phyloP scores from a whole-genome alignment of 2,113 vertebrate species.

The Lophotis ruficrista region DNA sequence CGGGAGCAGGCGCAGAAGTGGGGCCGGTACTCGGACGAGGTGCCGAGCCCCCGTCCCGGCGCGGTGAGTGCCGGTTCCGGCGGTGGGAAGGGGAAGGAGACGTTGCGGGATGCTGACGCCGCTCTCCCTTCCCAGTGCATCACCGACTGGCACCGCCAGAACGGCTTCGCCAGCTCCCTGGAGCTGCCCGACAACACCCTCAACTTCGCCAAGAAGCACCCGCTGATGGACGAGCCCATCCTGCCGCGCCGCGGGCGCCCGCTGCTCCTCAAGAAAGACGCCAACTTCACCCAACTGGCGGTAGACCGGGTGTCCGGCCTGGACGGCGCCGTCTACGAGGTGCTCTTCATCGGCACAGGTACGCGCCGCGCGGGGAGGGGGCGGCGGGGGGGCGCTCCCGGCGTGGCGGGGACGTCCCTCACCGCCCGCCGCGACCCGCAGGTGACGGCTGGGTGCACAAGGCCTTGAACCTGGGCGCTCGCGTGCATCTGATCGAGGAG shows the following conservation, averaged over 20 bases:
- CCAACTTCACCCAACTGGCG: conserved; percentile 92
- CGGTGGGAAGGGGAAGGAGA: rapidly evolving
- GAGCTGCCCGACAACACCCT: conserved; percentile 94
- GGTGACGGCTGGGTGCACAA: conserved; percentile 93
- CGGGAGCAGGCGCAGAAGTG: conserved; percentile 88
- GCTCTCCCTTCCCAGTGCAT: conserved; percentile 82
- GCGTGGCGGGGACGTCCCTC: neutral
- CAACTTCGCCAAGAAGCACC: conserved; percentile 97
- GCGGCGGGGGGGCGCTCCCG: neutral
- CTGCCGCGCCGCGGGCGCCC: conserved; percentile 78
- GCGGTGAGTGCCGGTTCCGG: conserved; percentile 77
- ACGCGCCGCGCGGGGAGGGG: rapidly evolving
- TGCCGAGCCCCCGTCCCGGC: conserved; percentile 87
- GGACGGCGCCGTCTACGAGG: conserved; percentile 82
- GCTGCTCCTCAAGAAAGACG: conserved; percentile 89
- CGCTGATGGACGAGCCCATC: conserved; percentile 89
- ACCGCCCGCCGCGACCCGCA: neutral
- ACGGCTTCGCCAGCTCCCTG: conserved; percentile 87
- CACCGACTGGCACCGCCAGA: conserved; percentile 87
- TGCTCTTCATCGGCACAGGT: conserved; percentile 97
- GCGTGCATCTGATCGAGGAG: conserved; percentile 91
- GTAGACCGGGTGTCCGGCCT: conserved; percentile 83
- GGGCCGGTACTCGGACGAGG: conserved; percentile 82
- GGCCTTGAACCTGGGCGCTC: conserved; percentile 82
- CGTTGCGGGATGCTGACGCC: rapidly evolving